Base-by-base conservation (phyloP, 2,888 invertebrate species). In the Hipparchia semele region DNA sequence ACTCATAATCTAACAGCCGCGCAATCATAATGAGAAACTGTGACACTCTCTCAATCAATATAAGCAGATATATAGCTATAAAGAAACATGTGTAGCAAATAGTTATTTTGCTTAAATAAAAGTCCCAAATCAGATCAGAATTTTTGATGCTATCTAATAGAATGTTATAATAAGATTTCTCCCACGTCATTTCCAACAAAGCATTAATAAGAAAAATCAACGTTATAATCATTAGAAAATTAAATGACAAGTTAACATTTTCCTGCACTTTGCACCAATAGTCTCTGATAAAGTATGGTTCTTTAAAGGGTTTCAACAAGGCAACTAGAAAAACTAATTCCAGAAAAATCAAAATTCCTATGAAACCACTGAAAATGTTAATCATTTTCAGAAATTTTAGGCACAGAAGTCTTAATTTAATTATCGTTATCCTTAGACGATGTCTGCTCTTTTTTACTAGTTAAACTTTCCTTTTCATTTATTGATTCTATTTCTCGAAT, bases 1-100 rank as follows among this genome's bases (percentile, higher is more conserved):
- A 62, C 75, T 92, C 91, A 76, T 87, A 91, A 71, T 92, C 92
- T 2, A 92, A 72, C 56, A 90, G 75, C 6, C 87, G 80, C 49
- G 90, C 89, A 3, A 90, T 80, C 1, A 77, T 79, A 6, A 85
- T 80, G 1, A 85, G 71, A 61, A 83, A 84, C 13, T 85, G 79
- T 33, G 80, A 74, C 2, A 90, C 75, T 73, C 87, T 86, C 71
- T 87, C 87, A 68, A 90, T 87, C 6, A 89, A 65, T 56, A 87
- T 72, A 8, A 88, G 76, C 3, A 89, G 77, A 71, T 83, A 90
- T 0, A 87, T 6, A 2, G 84, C 78, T 59, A 86, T 78, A 9
- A 85, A 76, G 12, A 86, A 84, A 74, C 83, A 86, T 0, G 80
- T 81, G 68, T 83, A 86, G 59, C 82, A 81, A 69, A 87, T 73